Evolutionary conservation across 2,888 invertebrate genomes (phyloP).

Genomic region (Drosophila paramelanica): DNA sequence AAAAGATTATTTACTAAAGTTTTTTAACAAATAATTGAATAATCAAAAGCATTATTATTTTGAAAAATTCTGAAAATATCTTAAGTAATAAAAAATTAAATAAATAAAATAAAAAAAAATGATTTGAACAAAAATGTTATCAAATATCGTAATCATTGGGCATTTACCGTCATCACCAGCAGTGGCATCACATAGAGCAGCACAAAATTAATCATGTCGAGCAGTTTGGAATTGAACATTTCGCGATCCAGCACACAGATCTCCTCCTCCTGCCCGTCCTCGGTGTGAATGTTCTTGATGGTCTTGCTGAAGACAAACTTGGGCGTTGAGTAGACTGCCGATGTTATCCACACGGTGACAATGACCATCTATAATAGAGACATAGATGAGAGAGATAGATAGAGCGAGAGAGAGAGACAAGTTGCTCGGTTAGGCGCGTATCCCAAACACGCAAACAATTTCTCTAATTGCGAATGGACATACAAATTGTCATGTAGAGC

Average conservation of each 20-base stretch:
- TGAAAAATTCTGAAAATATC: no score
- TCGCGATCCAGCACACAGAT: constrained; percentile 91
- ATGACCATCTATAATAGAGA: constrained; percentile 88
- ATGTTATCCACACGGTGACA: constrained; percentile 92
- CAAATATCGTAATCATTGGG: no score
- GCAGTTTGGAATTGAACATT: constrained; percentile 91
- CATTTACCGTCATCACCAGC: constrained; percentile 90
- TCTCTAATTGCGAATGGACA: constrained; percentile 48
- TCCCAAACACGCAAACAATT: constrained; percentile 53
- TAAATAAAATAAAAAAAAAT: no score
- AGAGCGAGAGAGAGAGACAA: background rate
- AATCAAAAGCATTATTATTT: no score
- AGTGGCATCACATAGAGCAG: constrained; percentile 93
- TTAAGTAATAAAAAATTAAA: no score
- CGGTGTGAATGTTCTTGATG: constrained; percentile 86
- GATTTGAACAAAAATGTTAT: no score
- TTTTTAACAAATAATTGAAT: no score
- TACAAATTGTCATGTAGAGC: constrained; percentile 51
- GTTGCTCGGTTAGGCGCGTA: constrained; percentile 17
- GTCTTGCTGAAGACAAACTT: constrained; percentile 94
- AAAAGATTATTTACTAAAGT: no score
- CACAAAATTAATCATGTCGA: constrained; percentile 93
- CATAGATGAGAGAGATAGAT: no score
- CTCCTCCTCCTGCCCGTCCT: constrained; percentile 83
- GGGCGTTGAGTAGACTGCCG: constrained; percentile 93